Conservation (phyloP, 2,888 invertebrate genomes). For the Heliothis peltigera region DNA sequence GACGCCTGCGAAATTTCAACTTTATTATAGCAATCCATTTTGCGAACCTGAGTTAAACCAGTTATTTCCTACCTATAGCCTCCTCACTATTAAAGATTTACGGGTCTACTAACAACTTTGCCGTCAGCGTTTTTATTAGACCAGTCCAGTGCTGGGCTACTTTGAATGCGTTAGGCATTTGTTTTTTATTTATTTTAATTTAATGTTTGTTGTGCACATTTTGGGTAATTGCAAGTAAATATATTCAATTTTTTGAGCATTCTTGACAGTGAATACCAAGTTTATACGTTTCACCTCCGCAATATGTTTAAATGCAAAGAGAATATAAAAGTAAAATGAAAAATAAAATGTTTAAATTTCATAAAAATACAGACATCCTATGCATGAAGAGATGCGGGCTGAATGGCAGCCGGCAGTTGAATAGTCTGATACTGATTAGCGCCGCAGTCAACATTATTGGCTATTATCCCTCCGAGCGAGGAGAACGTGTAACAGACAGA, state of each 20-base stretch:
- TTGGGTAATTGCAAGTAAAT: constrained; percentile 26
- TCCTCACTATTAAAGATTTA: constrained; percentile 65
- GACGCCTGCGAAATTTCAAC: constrained; percentile 69
- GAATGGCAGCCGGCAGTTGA: constrained; percentile 66
- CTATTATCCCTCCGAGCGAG: constrained; percentile 40
- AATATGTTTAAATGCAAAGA: background rate
- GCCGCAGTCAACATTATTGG: constrained; percentile 56
- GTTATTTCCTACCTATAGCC: constrained; percentile 57
- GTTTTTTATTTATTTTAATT: constrained; percentile 15
- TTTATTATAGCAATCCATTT: constrained; percentile 69
- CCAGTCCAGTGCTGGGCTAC: constrained; percentile 42
- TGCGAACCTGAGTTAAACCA: constrained; percentile 61
- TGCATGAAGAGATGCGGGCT: constrained; percentile 65
- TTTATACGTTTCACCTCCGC: constrained; percentile 22
- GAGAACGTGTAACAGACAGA: constrained; percentile 9
- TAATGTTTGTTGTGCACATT: constrained; percentile 18
- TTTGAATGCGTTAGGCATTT: constrained; percentile 45
- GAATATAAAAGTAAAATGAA: background rate
- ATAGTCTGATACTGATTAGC: constrained; percentile 64
- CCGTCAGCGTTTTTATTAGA: constrained; percentile 52
- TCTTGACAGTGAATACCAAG: constrained; percentile 17
- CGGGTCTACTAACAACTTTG: constrained; percentile 58
- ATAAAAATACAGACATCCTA: constrained; percentile 60
- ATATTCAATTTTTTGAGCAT: constrained; percentile 7
- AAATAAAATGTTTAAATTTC: constrained; percentile 4